Evolutionary conservation across 2,797 vertebrate genomes (phyloP), one percentile per base, ranked within the genome.

Genomic region (Acanthis flammea): DNA sequence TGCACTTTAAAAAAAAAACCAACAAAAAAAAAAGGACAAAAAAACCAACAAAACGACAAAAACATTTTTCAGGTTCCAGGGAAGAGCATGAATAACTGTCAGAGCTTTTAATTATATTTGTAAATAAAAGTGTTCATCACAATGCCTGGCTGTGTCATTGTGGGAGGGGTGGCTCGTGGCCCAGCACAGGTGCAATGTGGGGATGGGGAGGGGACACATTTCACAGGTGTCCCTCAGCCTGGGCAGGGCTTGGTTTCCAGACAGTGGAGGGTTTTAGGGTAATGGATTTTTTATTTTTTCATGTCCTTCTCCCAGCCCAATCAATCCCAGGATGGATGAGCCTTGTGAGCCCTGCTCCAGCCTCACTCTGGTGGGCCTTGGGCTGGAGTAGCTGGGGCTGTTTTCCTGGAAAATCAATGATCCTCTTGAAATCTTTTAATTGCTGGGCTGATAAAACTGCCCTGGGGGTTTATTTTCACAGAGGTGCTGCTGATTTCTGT

Each of bases 91-190:
- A 98, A 97, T 98, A 97, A 97, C 98, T 99, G 99, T 99, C 99
- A 99, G 98, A 99, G 98, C 98, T 99, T 99, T 99, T 99, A 99
- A 99, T 98, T 99, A 99, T 99, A 99, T 99, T 99, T 99, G 99
- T 99, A 99, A 99, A 99, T 99, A 99, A 99, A 99, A 99, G 98
- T 98, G 99, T 99, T 99, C 98, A 98, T 98, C 98, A 99, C 98
- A 95, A 92, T 0, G 97, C 93, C 96, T 98, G 54, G 96, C 97
- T 97, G 98, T 98, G 94, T 98, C 97, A 97, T 98, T 98, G 96
- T 2, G 94, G 96, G 93, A 95, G 60, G 79, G 58, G 79, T 0
- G 71, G 86, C 71, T 76, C 3, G n/a, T 89, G 78, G 55, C 78
- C 78, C 55, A 55, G 77, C 55, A 17, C 42, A 68, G 55, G 54